Evolutionary conservation across 2,113 vertebrate species (phyloP), one percentile per base, ranked within the genome.

Genomic region (Apistogramma diplotaenia): DNA sequence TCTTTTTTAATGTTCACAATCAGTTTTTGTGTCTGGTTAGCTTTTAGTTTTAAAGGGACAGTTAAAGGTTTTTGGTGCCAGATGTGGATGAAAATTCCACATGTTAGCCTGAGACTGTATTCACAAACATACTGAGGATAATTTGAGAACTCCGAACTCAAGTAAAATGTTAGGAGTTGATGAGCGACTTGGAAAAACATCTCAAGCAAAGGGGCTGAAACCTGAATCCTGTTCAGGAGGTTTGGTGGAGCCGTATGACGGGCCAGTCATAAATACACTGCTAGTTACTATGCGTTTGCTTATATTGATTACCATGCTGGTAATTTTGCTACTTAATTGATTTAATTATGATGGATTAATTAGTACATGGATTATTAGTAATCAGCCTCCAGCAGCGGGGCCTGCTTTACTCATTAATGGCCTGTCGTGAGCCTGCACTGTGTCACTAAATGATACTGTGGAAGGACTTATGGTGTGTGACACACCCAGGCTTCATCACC

Each of bases 1-100:
- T n/a, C 10, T 18, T 55, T 29, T 61, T 83, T 25, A 57, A 77
- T 80, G 79, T 87, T 78, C 81, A 83, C 76, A 78, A 13, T 81
- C 6, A 51, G 6, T 40, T 43, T 67, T 35, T 76, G 37, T 74
- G 57, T 33, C 18, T n/a, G 4, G 4, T 18, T 5, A 27, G 25
- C 33, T 79, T 35, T 0, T 11, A 5, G 16, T 77, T 57, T 84
- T 82, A 83, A 85, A 82, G 33, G 65, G 49, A 62, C 1, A 3
- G 8, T 82, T 51, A 3, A 72, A 19, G 25, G 40, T 76, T 71
- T 76, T 16, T 18, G 51, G 37, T 61, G 59, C 72, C 1, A 4
- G 21, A 49, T 6, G 13, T 8, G 33, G 54, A 61, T 6, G 2
- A 29, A 60, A 56, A 81, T 23, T 10, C 25, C 19, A 37, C 3